A percentile compares a stretch with the other conserved stretches of the same genome.
These are phyloP conservation scores for Zygothrica quintamaculata DNA, from an alignment of 2,888 invertebrate genomes.

Conservation along the genomic window DNA sequence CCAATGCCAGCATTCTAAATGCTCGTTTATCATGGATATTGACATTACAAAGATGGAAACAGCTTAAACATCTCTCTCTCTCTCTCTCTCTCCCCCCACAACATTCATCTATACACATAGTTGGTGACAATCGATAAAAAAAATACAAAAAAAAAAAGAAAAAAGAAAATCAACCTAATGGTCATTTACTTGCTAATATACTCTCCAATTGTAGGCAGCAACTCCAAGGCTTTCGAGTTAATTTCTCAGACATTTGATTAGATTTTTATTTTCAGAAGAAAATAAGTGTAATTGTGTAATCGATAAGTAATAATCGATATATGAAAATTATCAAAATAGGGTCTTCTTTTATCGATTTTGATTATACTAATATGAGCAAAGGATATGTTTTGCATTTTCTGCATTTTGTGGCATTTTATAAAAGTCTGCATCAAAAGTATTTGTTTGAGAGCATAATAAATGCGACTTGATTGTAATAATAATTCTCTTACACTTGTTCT, in stretches of 20 bases:
- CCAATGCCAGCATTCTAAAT: constrained; percentile 25
- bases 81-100: too few relatives aligned
- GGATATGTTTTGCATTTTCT: too few relatives aligned
- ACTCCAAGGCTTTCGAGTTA: too few relatives aligned
- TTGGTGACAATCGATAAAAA: neutral
- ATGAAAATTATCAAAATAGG: too few relatives aligned
- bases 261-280: too few relatives aligned
- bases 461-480: constrained; percentile 29
- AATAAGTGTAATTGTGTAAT: too few relatives aligned
- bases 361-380: too few relatives aligned
- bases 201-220: constrained; percentile 6
- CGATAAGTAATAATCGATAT: too few relatives aligned
- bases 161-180: constrained; percentile 14
- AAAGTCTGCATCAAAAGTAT: neutral
- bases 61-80: neutral
- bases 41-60: constrained; percentile 20
- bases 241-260: too few relatives aligned
- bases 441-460: constrained; percentile 12
- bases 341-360: too few relatives aligned
- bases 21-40: constrained; percentile 46
- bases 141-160: neutral
- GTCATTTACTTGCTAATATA: constrained; percentile 23
- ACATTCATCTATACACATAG: too few relatives aligned
- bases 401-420: neutral
- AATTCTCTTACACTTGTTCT: constrained; percentile 33